These are phyloP conservation scores for Drosophila subpulchrella DNA, from an alignment of 1,140 invertebrate genomes.

Conservation along the genomic window DNA sequence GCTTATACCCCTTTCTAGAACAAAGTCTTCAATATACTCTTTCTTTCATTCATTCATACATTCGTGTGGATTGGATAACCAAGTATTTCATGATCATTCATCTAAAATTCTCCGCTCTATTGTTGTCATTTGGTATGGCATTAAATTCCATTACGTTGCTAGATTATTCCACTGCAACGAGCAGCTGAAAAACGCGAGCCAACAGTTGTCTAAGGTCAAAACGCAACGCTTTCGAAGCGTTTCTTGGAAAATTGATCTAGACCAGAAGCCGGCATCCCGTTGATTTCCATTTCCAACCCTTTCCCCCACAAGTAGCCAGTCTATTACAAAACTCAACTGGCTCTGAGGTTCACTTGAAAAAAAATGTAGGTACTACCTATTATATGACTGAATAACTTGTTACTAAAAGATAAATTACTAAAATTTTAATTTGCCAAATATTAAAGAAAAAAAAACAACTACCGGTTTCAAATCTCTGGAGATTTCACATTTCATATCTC, in stretches of 20 bases:
- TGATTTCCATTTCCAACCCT: neutral
- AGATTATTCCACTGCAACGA: conserved; percentile 29
- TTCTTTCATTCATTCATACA: conserved; percentile 3
- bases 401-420: too few species aligned
- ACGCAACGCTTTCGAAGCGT: conserved; percentile 16
- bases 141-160: conserved; percentile 45
- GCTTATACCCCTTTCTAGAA: neutral
- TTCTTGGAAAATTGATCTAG: conserved; percentile 51
- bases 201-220: conserved; percentile 51
- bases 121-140: conserved; percentile 35
- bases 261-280: conserved; percentile 34
- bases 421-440: too few species aligned
- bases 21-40: neutral
- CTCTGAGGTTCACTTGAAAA: conserved; percentile 19
- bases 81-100: conserved; percentile 9
- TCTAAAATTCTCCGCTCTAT: conserved; percentile 9
- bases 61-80: neutral
- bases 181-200: neutral
- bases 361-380: neutral
- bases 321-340: conserved; percentile 49
- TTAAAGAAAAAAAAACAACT: too few species aligned
- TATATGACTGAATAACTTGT: neutral
- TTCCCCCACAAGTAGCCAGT: conserved; percentile 1
- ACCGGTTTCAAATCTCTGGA: too few species aligned
- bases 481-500: too few species aligned